These are phyloP conservation scores for Lateolabrax maculatus DNA, from an alignment of 2,797 vertebrate species.

Conservation along the genomic window DNA sequence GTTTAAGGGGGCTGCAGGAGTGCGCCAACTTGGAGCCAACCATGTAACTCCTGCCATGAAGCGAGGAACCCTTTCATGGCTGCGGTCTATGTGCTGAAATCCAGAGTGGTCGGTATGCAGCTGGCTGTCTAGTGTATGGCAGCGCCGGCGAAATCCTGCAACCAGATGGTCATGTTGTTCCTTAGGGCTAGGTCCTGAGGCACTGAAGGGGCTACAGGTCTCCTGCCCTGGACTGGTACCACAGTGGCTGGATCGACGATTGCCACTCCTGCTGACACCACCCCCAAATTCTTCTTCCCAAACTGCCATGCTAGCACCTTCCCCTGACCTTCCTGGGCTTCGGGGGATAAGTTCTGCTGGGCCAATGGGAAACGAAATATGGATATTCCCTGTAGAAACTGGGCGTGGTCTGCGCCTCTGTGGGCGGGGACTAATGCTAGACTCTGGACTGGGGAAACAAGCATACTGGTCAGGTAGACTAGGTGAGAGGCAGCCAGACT, in stretches of 20 bases:
- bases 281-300: conserved; percentile 46
- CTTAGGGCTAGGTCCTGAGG: conserved; percentile 37
- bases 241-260: conserved; percentile 61
- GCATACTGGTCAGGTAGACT: conserved; percentile 74
- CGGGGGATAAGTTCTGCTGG: conserved; percentile 88
- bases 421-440: conserved; percentile 85
- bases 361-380: conserved; percentile 90
- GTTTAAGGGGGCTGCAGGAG: conserved; percentile 81
- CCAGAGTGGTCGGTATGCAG: conserved; percentile 46
- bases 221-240: conserved; percentile 63
- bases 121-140: conserved; percentile 85
- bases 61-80: conserved; percentile 84
- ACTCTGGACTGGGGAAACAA: conserved; percentile 87
- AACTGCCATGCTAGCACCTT: conserved; percentile 37
- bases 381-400: conserved; percentile 91
- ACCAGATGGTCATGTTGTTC: conserved; percentile 56
- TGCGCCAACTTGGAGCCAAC: conserved; percentile 60
- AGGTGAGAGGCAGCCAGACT: conserved; percentile 54
- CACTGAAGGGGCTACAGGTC: conserved; percentile 24
- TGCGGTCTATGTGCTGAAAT: conserved; percentile 72
- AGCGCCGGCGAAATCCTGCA: conserved; percentile 82
- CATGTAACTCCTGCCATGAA: conserved; percentile 84
- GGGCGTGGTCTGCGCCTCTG: conserved; percentile 90
- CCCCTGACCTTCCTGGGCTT: conserved; percentile 64
- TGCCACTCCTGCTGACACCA: background rate